A percentile compares a stretch with the other conserved stretches of the same genome.
Conservation (phyloP, 2,797 vertebrate genomes). For the Sternotherus odoratus region DNA sequence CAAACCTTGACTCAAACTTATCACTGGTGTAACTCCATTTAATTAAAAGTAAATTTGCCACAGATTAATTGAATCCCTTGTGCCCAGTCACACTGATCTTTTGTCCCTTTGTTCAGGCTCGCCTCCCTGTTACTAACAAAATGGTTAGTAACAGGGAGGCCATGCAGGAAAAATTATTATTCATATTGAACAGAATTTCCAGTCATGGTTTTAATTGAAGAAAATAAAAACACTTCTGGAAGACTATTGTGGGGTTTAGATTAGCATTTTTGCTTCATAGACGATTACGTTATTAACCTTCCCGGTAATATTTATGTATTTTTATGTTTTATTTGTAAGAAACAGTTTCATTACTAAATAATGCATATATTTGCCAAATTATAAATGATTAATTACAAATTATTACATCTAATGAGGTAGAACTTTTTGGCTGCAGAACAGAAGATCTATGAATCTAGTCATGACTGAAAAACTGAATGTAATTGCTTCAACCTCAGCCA, state of each 20-base stretch:
- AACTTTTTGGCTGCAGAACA: conserved; percentile 40
- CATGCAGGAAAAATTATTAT: neutral
- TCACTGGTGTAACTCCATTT: neutral
- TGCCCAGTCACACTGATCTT: neutral
- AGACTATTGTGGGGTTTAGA: neutral
- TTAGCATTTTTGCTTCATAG: neutral
- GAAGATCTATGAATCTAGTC: conserved; percentile 24
- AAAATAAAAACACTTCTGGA: neutral
- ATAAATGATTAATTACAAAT: conserved; percentile 43
- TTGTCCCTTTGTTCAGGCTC: neutral
- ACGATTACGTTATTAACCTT: neutral
- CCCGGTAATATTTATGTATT: neutral
- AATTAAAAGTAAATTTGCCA: neutral
- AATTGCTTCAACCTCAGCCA: conserved; percentile 22
- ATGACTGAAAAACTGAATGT: neutral
- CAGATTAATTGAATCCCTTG: neutral
- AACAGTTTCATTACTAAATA: neutral
- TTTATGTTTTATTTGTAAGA: neutral
- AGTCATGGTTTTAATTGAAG: neutral
- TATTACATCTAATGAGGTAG: conserved; percentile 53
- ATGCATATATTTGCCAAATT: conserved; percentile 19
- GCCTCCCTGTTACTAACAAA: too few species aligned
- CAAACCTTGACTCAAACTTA: neutral
- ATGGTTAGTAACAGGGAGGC: neutral
- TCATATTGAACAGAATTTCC: neutral